phyloP scores from a whole-genome alignment of 2,797 vertebrate species.

The Gymnocypris eckloni region DNA sequence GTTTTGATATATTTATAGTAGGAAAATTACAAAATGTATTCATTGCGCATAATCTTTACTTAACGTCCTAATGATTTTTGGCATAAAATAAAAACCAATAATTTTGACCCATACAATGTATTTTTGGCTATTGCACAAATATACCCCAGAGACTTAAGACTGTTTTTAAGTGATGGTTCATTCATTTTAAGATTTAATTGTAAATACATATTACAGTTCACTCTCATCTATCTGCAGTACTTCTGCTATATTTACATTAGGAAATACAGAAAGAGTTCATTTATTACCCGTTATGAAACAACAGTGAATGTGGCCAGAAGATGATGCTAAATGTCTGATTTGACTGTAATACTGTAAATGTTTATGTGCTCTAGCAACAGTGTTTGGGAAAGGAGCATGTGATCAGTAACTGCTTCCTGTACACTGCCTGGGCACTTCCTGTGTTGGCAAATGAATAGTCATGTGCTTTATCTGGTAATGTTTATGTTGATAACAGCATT shows the following conservation, averaged over 20 bases:
- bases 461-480: background rate
- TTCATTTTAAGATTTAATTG: background rate
- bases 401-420: conserved; percentile 5
- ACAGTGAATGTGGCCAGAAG: background rate
- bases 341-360: background rate
- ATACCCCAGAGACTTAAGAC: too few species aligned
- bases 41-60: too few species aligned
- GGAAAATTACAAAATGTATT: too few species aligned
- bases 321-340: background rate
- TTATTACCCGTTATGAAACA: background rate
- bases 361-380: background rate
- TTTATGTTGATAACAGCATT: background rate
- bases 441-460: background rate
- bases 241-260: background rate
- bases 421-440: background rate
- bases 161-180: too few species aligned
- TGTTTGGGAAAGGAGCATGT: background rate
- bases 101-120: too few species aligned
- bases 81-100: too few species aligned
- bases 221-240: background rate
- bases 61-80: too few species aligned
- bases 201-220: background rate
- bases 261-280: background rate
- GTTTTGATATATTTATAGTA: too few species aligned
- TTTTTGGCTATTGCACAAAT: too few species aligned